Evolutionary conservation across 2,113 vertebrate genomes (phyloP).

Genomic region (Panthera tigris): DNA sequence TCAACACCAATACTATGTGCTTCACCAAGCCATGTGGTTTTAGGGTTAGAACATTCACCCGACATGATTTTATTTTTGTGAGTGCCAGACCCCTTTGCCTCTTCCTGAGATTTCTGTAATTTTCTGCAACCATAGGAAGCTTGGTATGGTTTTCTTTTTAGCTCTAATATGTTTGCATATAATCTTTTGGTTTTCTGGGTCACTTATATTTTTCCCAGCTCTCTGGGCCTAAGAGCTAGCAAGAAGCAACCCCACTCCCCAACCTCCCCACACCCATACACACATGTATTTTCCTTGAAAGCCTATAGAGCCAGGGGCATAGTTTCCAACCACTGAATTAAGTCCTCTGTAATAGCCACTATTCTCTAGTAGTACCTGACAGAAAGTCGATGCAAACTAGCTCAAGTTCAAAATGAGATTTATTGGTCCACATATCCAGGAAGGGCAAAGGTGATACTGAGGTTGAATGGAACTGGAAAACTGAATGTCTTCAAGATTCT

Average conservation of each 20-base stretch:
- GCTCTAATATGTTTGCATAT: background rate
- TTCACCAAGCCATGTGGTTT: background rate
- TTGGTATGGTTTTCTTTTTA: background rate
- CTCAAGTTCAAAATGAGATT: constrained; percentile 57
- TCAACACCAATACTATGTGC: background rate
- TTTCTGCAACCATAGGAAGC: background rate
- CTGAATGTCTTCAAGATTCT: constrained; percentile 31
- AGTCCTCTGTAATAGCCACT: background rate
- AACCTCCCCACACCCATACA: background rate
- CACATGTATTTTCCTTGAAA: background rate
- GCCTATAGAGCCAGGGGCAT: background rate
- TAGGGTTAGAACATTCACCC: background rate
- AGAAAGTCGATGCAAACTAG: constrained; percentile 71
- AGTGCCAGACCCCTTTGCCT: background rate
- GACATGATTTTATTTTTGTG: background rate
- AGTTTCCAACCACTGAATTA: constrained; percentile 24
- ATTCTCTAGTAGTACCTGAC: constrained; percentile 14
- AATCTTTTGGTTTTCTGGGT: background rate
- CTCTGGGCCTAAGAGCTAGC: background rate
- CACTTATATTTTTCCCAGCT: background rate
- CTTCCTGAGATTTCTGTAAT: background rate
- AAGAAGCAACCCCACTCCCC: accelerated
- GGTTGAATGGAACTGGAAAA: constrained; percentile 47
- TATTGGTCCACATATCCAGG: constrained; percentile 10
- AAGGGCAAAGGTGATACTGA: constrained; percentile 64